These are phyloP conservation scores for Cyanocitta stelleri DNA, from an alignment of 2,113 vertebrate genomes.

Conservation along the genomic window DNA sequence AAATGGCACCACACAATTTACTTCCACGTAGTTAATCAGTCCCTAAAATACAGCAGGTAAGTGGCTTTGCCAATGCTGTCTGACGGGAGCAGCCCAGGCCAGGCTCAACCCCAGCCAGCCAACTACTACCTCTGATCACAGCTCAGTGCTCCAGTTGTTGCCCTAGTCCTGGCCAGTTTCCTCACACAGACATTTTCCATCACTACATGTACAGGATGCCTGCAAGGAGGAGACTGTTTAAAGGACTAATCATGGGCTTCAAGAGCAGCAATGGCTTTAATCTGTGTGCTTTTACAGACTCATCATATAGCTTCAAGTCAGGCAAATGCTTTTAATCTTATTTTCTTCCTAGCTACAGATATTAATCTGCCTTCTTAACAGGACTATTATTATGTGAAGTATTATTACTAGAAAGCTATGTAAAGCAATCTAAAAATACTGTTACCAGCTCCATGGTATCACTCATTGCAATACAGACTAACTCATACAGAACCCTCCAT, in stretches of 20 bases:
- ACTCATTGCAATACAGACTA: background rate
- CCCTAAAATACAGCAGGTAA: background rate
- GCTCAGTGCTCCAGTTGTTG: accelerated
- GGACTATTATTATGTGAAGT: background rate
- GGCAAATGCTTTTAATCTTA: background rate
- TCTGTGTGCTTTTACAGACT: background rate
- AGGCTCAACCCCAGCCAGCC: background rate
- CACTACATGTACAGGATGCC: accelerated
- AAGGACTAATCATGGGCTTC: background rate
- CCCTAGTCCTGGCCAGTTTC: background rate
- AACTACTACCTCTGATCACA: background rate
- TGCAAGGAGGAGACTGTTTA: background rate
- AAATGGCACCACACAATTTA: background rate
- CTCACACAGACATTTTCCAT: background rate
- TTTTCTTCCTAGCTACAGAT: background rate
- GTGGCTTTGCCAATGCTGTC: background rate
- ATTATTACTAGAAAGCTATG: background rate
- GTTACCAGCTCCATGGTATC: background rate
- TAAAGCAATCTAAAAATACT: conserved; percentile 15
- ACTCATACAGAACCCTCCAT: background rate
- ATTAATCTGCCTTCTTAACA: background rate
- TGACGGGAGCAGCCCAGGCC: background rate
- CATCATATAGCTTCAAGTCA: background rate
- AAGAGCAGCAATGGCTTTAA: background rate
- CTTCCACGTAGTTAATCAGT: background rate